Base-by-base conservation (phyloP, 2,888 invertebrate genomes). In the Lycophotia porphyrea region DNA sequence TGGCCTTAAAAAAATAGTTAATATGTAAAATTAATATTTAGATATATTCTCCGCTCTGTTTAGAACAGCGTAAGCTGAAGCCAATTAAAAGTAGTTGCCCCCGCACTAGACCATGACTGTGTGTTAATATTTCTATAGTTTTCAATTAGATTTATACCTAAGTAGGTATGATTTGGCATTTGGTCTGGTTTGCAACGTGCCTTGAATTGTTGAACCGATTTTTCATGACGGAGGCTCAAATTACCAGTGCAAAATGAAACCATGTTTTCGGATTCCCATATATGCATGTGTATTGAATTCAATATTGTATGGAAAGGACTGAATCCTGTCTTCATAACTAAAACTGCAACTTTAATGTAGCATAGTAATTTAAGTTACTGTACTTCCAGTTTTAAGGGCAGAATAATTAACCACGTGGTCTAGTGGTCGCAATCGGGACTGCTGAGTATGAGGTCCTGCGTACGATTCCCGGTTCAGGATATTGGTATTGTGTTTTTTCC, bases 41-140 rank as follows among this genome's bases (percentile, higher is more conserved):
- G 77, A 87, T 85, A 76, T 76, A 81, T 87, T 89, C 77, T 86
- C 89, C 92, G 93, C 90, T 93, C 93, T 93, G 93, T 89, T 93
- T 91, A 83, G 81, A 89, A 71, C 74, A 85, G 84, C 76, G 81
- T 88, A 81, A 84, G 84, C 84, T 88, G 77, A 88, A 89, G 82
- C 80, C 87, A 91, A 91, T 92, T 93, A 90, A 89, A 89, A 89
- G 79, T 88, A 81, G 85, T 84, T 90, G 88, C 87, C 88, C 88
- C 83, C 84, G 74, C 88, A 88, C 31, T 84, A 72, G 88, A 93
- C 86, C 92, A 90, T 92, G 86, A 91, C 89, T 64, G 36, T 69
- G 66, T 74, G 76, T 78, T 84, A 79, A 75, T 86, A 80, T 74
- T 74, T 76, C 63, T 69, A 75, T 76, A 84, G 13, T 71, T 75